Evolutionary conservation across 2,113 vertebrate species (phyloP), one percentile per base, ranked within the genome.

Genomic region (Porphyrio hochstetteri): DNA sequence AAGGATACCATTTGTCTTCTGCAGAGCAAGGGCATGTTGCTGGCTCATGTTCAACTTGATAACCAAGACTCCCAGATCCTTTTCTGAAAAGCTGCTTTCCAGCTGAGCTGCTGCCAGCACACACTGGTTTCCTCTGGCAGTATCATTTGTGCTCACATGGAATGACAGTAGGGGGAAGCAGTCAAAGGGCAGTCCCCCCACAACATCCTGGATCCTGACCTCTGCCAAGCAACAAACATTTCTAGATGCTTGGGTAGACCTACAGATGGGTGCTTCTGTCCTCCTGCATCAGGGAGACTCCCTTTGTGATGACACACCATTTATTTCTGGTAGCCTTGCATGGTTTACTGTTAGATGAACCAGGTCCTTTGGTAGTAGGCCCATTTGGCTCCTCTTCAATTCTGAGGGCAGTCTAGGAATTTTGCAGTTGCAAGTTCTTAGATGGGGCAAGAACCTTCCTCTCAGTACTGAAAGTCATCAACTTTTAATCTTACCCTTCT

Each of bases 71-170:
- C 18, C 33, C 40, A 65, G 29, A 52, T 6, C 31, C 14, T 69
- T 69, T 80, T 60, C 38, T 28, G n/a, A 27, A 74, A 63, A 64
- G 64, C 18, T 61, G 14, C 28, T 46, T 76, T 88, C 29, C 53
- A 91, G 6, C 35, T 70, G 9, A 16, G 12, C 0, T 0, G 40
- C 6, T 17, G 10, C 11, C 38, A 33, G 52, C 52, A 36, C 13
- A 9, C 15, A 28, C 10, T 35, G 23, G 8, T n/a, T 72, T 77
- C 27, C 42, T 7, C 38, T n/a, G 7, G 17, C 8, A 44, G 6
- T 11, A 79, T 9, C 6, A 20, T 60, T 81, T 72, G 18, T 20
- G 27, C 31, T 31, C 14, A 60, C 4, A 46, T 11, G 52, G 40
- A 77, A 11, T 21, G 85, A 38, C 6, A 53, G 6, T 5, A 55